Conservation (phyloP, 2,113 vertebrate species). For the Apteryx owenii region DNA sequence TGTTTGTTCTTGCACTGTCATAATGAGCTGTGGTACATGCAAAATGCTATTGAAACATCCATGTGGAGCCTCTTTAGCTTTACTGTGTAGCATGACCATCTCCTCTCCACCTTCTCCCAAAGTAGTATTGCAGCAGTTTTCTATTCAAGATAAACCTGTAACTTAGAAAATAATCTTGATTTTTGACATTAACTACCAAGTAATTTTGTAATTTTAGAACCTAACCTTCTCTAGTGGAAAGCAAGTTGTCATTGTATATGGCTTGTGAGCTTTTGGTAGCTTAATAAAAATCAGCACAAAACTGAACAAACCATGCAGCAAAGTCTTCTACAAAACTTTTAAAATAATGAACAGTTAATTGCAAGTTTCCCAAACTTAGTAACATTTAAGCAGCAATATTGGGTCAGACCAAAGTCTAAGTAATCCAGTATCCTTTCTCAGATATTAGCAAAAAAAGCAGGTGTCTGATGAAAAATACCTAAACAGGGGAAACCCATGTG, state of each 20-base stretch:
- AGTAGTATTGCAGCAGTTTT: background rate
- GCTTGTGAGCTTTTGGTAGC: background rate
- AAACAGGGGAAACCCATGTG: fast-evolving
- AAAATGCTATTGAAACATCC: background rate
- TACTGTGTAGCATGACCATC: background rate
- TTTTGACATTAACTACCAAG: background rate
- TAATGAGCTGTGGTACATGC: background rate
- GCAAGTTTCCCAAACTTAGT: background rate
- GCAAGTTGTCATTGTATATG: background rate
- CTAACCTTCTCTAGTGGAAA: background rate
- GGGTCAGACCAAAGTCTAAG: background rate
- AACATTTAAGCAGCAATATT: background rate
- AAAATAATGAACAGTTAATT: background rate
- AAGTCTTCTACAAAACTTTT: background rate
- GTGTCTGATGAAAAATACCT: background rate
- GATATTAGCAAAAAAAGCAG: background rate
- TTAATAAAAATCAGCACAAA: background rate
- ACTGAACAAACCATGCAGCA: background rate
- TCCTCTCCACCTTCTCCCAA: background rate
- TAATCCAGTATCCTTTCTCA: background rate
- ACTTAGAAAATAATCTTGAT: background rate
- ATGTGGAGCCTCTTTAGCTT: background rate
- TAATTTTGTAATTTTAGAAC: background rate
- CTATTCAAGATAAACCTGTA: background rate
- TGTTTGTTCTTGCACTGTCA: background rate